Percentiles rank a stretch among this genome's conserved stretches.
Conservation (phyloP, 1,140 invertebrate genomes). For the Aradophagus sp. region DNA sequence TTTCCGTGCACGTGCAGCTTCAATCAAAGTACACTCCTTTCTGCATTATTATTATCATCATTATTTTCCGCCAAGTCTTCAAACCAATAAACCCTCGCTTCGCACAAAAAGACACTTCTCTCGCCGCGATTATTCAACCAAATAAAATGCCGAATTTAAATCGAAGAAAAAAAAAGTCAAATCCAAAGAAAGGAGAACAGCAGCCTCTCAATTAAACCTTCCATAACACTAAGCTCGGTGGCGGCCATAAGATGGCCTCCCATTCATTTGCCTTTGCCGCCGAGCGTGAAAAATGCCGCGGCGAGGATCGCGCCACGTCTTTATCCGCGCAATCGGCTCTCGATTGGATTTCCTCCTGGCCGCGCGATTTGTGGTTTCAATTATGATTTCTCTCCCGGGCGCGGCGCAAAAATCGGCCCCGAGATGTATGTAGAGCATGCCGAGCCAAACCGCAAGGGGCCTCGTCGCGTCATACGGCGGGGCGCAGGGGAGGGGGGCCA, state of each 20-base stretch:
- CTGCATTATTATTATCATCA: no score
- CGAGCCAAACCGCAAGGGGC: slow-evolving; percentile 40
- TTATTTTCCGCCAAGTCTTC: no score
- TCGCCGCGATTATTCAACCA: no score
- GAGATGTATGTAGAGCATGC: slow-evolving; percentile 35
- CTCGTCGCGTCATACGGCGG: slow-evolving; percentile 30
- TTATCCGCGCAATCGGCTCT: slow-evolving; percentile 35
- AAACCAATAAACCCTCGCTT: no score
- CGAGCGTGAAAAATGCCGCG: not conserved
- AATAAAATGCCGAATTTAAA: no score
- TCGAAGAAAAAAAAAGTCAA: slow-evolving; percentile 30
- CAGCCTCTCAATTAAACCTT: no score
- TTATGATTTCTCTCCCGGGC: slow-evolving; percentile 36
- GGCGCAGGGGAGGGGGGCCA: not conserved
- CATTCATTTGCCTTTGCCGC: not conserved
- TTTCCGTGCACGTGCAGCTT: no score
- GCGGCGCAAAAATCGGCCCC: slow-evolving; percentile 12
- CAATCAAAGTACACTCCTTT: no score
- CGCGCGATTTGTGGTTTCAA: slow-evolving; percentile 45
- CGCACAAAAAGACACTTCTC: no score
- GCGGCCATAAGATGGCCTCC: slow-evolving; percentile 7
- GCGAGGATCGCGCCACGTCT: slow-evolving; percentile 24
- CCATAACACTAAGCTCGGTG: no score
- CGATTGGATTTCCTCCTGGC: slow-evolving; percentile 41
- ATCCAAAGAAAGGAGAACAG: no score